Evolutionary conservation across 1,140 invertebrate genomes (phyloP).

Genomic region (Pachypeltis micranthus): DNA sequence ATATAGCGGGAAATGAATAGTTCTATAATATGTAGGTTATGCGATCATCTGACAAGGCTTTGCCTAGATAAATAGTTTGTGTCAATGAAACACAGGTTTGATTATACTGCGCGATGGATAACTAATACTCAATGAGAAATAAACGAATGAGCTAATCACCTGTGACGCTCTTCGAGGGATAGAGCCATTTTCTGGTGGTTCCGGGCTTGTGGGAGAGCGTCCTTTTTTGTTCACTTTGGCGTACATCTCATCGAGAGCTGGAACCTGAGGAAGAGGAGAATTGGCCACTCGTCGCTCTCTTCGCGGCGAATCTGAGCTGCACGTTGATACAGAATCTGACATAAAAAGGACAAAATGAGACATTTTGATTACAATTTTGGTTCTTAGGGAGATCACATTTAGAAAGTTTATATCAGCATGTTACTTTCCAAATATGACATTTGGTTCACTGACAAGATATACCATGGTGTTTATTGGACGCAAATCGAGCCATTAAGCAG

Average conservation of each 20-base stretch:
- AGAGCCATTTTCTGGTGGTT: neutral
- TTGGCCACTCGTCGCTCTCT: conserved; percentile 77
- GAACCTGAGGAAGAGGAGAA: conserved; percentile 65
- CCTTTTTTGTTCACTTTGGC: conserved; percentile 68
- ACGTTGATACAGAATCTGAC: conserved; percentile 62
- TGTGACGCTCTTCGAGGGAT: conserved; percentile 21
- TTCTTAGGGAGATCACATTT: no score
- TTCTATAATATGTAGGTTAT: no score
- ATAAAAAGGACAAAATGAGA: neutral
- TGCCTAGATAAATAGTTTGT: no score
- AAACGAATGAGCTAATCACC: conserved; percentile 24
- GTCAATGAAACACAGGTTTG: no score
- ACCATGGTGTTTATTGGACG: no score
- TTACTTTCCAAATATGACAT: neutral
- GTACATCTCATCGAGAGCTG: conserved; percentile 72
- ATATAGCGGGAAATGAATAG: no score
- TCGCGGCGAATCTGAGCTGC: conserved; percentile 66
- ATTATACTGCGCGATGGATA: no score
- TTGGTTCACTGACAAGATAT: neutral
- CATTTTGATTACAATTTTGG: no score
- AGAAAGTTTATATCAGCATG: neutral
- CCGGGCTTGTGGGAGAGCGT: conserved; percentile 14
- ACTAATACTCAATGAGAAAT: no score
- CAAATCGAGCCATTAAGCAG: no score
- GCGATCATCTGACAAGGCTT: no score